Conservation (phyloP, 2,888 invertebrate genomes). For the Rosalia funebris region DNA sequence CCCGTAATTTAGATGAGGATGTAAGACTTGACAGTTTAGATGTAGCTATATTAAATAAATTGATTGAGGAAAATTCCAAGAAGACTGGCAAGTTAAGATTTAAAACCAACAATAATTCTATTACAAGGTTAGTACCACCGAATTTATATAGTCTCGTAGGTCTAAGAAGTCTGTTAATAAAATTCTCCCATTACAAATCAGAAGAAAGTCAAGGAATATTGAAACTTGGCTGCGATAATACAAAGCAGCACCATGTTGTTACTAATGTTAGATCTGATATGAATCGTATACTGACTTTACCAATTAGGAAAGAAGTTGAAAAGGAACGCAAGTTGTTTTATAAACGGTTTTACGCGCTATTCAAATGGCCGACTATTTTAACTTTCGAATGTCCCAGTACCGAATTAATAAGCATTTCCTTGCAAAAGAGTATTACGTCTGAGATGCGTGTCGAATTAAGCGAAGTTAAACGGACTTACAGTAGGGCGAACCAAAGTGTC, state of each 20-base stretch:
- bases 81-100: neutral
- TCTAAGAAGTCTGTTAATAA: conserved; percentile 46
- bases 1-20: conserved; percentile 39
- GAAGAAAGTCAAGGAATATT: neutral
- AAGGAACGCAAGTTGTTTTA: conserved; percentile 37
- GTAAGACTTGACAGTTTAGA: conserved; percentile 47
- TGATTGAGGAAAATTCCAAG: conserved; percentile 17
- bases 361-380: conserved; percentile 44
- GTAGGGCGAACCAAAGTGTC: neutral
- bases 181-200: conserved; percentile 33
- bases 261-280: conserved; percentile 7
- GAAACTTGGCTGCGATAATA: neutral
- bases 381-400: conserved; percentile 31
- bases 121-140: conserved; percentile 44
- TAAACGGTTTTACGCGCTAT: conserved; percentile 38
- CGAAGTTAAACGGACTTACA: conserved; percentile 29
- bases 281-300: neutral
- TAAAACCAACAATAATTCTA: conserved; percentile 7
- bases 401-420: conserved; percentile 18
- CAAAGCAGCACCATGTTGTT: neutral
- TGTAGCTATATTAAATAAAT: conserved; percentile 40
- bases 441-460: neutral
- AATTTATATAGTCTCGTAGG: conserved; percentile 46
- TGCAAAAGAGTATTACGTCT: neutral
- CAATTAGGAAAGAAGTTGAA: neutral